Percentiles rank a stretch among this genome's conserved stretches.
Evolutionary conservation across 2,888 invertebrate species (phyloP).

Genomic region (Argyresthia albistria): DNA sequence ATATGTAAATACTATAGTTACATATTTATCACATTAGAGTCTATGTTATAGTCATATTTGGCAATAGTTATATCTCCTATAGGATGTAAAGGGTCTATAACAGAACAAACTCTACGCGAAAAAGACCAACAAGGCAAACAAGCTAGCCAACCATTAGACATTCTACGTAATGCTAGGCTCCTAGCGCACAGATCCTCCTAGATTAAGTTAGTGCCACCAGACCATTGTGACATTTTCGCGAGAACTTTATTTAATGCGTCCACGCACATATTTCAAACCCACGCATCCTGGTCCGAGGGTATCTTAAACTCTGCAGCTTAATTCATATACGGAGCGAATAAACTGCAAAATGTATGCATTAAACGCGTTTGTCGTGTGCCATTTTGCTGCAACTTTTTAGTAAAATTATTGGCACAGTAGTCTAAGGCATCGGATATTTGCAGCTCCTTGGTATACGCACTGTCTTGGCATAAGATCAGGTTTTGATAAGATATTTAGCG

Average conservation of each 20-base stretch:
- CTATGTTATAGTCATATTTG: too few species aligned
- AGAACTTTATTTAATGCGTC: slow-evolving; percentile 42
- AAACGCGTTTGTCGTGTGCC: background rate
- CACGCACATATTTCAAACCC: slow-evolving; percentile 32
- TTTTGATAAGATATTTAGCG: too few species aligned
- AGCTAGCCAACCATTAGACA: too few species aligned
- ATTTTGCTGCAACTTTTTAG: background rate
- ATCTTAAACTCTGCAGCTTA: slow-evolving; percentile 22
- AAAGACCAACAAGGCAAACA: too few species aligned
- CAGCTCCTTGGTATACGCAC: too few species aligned
- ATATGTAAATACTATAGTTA: too few species aligned
- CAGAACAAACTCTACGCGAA: too few species aligned
- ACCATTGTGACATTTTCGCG: slow-evolving; percentile 52
- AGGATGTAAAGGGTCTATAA: too few species aligned
- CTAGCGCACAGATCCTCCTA: slow-evolving; percentile 29
- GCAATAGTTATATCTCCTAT: too few species aligned
- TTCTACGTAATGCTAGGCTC: background rate
- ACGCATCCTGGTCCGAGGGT: slow-evolving; percentile 21
- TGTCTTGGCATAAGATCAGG: too few species aligned
- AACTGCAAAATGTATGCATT: slow-evolving; percentile 20
- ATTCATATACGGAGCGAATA: slow-evolving; percentile 34
- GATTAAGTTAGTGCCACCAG: slow-evolving; percentile 48
- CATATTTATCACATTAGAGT: too few species aligned
- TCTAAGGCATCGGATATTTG: too few species aligned
- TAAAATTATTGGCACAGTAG: background rate